Evolutionary conservation across 2,888 invertebrate genomes (phyloP), one percentile per base, ranked within the genome.

Genomic region (Furcula furcula): DNA sequence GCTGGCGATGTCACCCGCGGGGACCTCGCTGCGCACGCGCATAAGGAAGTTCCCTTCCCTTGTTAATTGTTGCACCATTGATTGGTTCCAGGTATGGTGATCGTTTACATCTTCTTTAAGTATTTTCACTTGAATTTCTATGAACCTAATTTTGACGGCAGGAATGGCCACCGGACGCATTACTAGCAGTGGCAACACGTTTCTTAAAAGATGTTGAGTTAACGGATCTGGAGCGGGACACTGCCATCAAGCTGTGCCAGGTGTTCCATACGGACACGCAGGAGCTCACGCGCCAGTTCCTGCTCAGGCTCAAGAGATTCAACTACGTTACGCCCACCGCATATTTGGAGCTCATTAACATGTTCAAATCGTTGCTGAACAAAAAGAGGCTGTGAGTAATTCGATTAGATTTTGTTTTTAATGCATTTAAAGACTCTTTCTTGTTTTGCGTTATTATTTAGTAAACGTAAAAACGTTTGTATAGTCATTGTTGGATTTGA

Each of bases 261-360:
- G 91, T 92, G 38, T 97, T 98, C 77, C 97, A 98, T 76, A 93
- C 93, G 0, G 94, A 96, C 14, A 96, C 97, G 0, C 93, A 95
- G 70, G 76, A 76, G 4, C 76, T 96, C 16, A 94, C 95, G 0
- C 74, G 80, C 0, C 91, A 93, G 63, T 95, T 93, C 71, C 53
- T 76, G n/a, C 43, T 78, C 11, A 59, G 86, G 3, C 79, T 97
- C 34, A 93, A 92, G 40, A 90, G 97, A 46, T 91, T 91, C 56
- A 97, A 95, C 70, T 97, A 98, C 71, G 97, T 98, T 0, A 98
- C 98, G 0, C 97, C 98, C 0, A 97, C 97, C 0, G 97, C 97
- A 0, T 98, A 97, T 70, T 85, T 98, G 48, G 97, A 98, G 66
- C 90, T 98, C 63, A 97, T 98, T 48, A 95, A 93, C 64, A 97